Conservation (phyloP, 2,113 vertebrate genomes). For the Dascyllus trimaculatus region DNA sequence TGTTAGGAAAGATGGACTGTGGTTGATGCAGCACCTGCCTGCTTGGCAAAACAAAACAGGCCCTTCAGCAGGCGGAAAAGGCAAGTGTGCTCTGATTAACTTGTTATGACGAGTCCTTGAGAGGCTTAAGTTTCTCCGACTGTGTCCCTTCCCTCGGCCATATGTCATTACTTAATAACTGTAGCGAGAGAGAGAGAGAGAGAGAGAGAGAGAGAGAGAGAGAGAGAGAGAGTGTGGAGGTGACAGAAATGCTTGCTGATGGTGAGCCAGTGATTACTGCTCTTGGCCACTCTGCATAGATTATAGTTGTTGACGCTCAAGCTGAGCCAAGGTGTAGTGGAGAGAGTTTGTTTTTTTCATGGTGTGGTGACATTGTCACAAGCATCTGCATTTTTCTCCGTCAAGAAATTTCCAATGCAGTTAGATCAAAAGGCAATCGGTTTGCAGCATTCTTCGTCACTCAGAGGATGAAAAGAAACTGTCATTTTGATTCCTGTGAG, state of each 20-base stretch:
- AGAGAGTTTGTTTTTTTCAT: conserved; percentile 9
- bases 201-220: conserved; percentile 7
- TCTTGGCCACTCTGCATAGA: conserved; percentile 59
- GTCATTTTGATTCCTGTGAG: conserved; percentile 38
- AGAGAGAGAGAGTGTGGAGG: conserved; percentile 6
- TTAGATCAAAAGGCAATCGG: conserved; percentile 47
- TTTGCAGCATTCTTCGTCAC: conserved; percentile 46
- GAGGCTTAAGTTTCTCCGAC: conserved; percentile 62
- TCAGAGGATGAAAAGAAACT: conserved; percentile 50
- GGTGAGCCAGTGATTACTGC: conserved; percentile 56
- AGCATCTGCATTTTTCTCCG: conserved; percentile 49
- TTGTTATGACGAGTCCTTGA: conserved; percentile 69
- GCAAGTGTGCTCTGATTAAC: conserved; percentile 70
- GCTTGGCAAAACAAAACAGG: conserved; percentile 54
- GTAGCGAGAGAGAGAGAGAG: conserved; percentile 38
- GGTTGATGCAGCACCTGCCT: conserved; percentile 50
- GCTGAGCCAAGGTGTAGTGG: conserved; percentile 33
- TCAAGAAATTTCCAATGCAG: conserved; percentile 35
- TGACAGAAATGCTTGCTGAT: conserved; percentile 34
- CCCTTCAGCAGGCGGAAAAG: conserved; percentile 26
- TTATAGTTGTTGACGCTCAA: conserved; percentile 44
- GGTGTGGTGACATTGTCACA: conserved; percentile 29
- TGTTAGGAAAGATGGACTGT: conserved; percentile 15
- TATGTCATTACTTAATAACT: conserved; percentile 76
- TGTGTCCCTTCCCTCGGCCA: conserved; percentile 57